Conservation (phyloP, 2,113 vertebrate species). For the Tursiops truncatus region DNA sequence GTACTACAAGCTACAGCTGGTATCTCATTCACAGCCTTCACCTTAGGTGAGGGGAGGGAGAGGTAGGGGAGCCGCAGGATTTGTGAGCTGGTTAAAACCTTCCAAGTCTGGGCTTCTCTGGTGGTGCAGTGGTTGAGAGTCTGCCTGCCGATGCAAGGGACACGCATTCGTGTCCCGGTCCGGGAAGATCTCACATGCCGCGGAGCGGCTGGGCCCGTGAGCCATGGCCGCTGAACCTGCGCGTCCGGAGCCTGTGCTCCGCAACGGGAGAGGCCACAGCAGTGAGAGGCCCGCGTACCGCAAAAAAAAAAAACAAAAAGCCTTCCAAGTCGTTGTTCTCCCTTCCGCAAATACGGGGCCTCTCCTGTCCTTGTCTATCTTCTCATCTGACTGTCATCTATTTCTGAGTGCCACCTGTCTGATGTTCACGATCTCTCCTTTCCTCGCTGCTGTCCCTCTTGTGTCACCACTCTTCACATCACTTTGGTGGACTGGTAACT, state of each 20-base stretch:
- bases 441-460: neutral
- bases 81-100: neutral
- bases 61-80: neutral
- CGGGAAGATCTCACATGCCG: too few species aligned
- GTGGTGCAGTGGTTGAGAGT: too few species aligned
- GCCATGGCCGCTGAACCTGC: too few species aligned
- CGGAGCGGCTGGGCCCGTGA: too few species aligned
- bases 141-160: too few species aligned
- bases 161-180: accelerated
- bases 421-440: neutral
- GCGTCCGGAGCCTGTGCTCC: too few species aligned
- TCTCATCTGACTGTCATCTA: neutral
- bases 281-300: too few species aligned
- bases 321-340: neutral
- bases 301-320: neutral
- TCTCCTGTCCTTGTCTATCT: neutral
- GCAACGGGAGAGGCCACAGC: too few species aligned
- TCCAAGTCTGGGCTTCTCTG: too few species aligned
- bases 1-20: accelerated
- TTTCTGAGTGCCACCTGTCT: neutral
- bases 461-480: neutral
- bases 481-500: neutral
- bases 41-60: neutral
- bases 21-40: neutral
- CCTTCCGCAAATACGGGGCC: neutral